phyloP scores from a whole-genome alignment of 2,888 invertebrate genomes.

The Byasa hedistus region DNA sequence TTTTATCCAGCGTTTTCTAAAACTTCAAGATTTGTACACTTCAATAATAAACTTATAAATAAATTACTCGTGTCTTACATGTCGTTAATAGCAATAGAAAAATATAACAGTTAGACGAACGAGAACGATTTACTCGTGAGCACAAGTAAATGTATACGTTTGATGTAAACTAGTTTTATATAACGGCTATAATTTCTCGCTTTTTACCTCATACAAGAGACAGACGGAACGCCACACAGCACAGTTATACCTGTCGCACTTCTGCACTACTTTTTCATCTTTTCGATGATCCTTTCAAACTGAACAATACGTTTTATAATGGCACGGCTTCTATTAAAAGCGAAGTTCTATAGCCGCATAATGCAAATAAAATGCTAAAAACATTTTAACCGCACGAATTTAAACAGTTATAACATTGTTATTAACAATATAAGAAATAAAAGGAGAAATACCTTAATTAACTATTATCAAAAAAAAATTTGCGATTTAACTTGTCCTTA shows the following conservation, averaged over 20 bases:
- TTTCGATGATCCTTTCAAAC: background rate
- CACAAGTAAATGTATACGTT: conserved; percentile 3
- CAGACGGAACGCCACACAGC: background rate
- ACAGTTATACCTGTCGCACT: conserved; percentile 8
- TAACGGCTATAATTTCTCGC: conserved; percentile 14
- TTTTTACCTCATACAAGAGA: conserved; percentile 4
- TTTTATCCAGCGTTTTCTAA: background rate
- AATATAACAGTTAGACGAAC: background rate
- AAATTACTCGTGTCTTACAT: background rate
- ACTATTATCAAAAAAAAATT: no score
- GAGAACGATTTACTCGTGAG: background rate
- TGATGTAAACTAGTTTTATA: conserved; percentile 22
- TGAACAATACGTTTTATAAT: conserved; percentile 2
- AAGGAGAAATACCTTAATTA: background rate
- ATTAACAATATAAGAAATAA: background rate
- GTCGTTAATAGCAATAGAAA: background rate
- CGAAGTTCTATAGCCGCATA: background rate
- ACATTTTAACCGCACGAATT: background rate
- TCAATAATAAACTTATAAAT: no score
- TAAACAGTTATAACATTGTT: background rate
- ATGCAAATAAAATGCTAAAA: background rate
- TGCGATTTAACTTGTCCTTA: background rate
- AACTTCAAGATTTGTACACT: no score
- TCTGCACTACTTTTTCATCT: conserved; percentile 11
- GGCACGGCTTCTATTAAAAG: conserved; percentile 1